These are phyloP conservation scores for Mesocricetus auratus DNA, from an alignment of 2,113 vertebrate species.

Conservation along the genomic window DNA sequence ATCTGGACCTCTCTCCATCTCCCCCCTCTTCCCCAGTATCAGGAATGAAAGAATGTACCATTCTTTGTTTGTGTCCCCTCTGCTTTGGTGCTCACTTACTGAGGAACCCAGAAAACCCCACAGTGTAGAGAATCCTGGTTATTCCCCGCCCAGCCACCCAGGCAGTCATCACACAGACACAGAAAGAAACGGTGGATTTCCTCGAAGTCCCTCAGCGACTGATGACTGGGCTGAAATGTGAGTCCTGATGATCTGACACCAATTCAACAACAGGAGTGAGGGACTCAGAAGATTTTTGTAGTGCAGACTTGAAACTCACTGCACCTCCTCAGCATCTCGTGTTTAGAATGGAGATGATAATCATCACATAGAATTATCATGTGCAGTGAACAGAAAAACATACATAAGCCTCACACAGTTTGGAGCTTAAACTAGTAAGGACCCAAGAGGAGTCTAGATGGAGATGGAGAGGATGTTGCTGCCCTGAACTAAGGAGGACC, in stretches of 20 bases:
- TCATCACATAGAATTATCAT: neutral
- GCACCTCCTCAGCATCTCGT: neutral
- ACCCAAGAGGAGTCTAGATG: neutral
- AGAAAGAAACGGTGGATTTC: neutral
- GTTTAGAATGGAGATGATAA: neutral
- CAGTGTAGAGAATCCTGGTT: neutral
- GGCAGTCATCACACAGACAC: neutral
- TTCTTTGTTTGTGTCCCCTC: neutral
- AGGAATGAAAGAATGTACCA: neutral
- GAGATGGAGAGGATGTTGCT: neutral
- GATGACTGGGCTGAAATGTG: neutral
- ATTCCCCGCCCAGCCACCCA: neutral
- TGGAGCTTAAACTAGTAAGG: neutral
- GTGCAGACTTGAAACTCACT: neutral
- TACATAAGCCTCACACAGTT: fast-evolving
- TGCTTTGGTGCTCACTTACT: neutral
- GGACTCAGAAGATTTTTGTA: neutral
- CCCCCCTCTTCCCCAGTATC: neutral
- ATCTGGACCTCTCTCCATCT: neutral
- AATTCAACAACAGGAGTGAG: neutral
- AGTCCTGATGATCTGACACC: neutral
- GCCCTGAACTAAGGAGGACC: too few species aligned
- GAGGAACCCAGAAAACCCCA: neutral
- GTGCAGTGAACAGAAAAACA: neutral
- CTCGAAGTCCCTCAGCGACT: neutral